These are phyloP conservation scores for Crematogaster levior DNA, from an alignment of 2,888 invertebrate species.

Conservation along the genomic window DNA sequence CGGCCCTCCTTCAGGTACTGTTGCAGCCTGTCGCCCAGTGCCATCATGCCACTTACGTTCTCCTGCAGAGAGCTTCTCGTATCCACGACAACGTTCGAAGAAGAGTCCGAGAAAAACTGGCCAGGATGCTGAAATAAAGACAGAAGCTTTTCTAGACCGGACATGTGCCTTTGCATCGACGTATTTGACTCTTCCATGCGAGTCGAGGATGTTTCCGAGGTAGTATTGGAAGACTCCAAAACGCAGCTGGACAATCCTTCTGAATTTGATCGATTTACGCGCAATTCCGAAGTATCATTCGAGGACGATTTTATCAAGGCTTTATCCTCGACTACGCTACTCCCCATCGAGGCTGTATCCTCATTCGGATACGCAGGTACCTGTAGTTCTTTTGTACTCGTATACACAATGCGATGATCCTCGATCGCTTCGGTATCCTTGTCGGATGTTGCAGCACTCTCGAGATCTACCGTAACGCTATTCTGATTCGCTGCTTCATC, in stretches of 20 bases:
- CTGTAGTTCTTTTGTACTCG: conserved; percentile 46
- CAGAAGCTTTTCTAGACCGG: conserved; percentile 89
- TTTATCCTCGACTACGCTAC: conserved; percentile 25
- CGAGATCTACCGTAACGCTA: conserved; percentile 29
- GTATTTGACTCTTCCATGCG: conserved; percentile 51
- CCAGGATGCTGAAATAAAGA: conserved; percentile 89
- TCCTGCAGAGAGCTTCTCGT: conserved; percentile 74
- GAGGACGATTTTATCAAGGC: conserved; percentile 13
- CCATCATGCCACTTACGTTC: conserved; percentile 75
- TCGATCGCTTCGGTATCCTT: not conserved
- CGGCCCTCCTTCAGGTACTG: conserved; percentile 77
- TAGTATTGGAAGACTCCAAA: conserved; percentile 24
- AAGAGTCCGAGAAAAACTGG: conserved; percentile 87
- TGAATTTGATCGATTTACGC: not conserved
- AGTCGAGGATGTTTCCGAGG: conserved; percentile 9
- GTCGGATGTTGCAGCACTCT: not conserved
- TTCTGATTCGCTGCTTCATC: conserved; percentile 35
- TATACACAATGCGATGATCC: not conserved
- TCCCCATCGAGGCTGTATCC: conserved; percentile 20
- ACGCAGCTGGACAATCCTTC: not conserved
- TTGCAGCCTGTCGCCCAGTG: conserved; percentile 78
- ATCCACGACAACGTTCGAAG: conserved; percentile 76
- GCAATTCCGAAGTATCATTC: not conserved
- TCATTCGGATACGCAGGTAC: conserved; percentile 43
- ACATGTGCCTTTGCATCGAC: conserved; percentile 83